Evolutionary conservation across 2,888 invertebrate genomes (phyloP).

Genomic region (Germaria angustata): DNA sequence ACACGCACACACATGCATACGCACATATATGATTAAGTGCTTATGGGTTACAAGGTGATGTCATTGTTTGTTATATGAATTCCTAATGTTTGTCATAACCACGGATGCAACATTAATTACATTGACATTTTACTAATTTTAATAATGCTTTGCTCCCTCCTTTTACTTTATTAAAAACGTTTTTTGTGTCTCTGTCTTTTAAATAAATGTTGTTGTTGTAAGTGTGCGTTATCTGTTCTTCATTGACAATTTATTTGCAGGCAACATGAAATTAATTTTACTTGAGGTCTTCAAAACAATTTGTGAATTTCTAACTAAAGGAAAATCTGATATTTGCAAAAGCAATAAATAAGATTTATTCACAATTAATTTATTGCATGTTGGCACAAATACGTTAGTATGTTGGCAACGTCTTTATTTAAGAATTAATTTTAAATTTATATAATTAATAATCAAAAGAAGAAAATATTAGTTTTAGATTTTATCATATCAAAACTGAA

Average conservation of each 20-base stretch:
- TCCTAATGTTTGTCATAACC: constrained; percentile 68
- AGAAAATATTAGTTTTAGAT: no score
- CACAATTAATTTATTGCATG: constrained; percentile 31
- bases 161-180: not conserved
- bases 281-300: constrained; percentile 17
- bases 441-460: no score
- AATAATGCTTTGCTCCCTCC: constrained; percentile 26
- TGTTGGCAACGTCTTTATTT: no score
- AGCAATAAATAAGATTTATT: constrained; percentile 49
- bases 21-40: not conserved
- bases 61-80: constrained; percentile 73
- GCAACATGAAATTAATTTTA: constrained; percentile 41
- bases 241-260: constrained; percentile 19
- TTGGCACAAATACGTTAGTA: not conserved
- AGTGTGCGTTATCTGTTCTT: not conserved
- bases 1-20: no score
- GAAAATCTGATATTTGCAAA: constrained; percentile 12
- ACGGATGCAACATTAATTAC: constrained; percentile 70
- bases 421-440: no score
- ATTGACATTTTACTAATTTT: constrained; percentile 60
- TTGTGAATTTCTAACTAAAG: constrained; percentile 16
- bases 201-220: not conserved
- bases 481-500: no score
- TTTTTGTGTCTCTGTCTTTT: not conserved
- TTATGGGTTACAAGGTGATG: constrained; percentile 56